Evolutionary conservation across 2,888 invertebrate species (phyloP), one percentile per base, ranked within the genome.

Genomic region (Hydroisotoma schaefferi): DNA sequence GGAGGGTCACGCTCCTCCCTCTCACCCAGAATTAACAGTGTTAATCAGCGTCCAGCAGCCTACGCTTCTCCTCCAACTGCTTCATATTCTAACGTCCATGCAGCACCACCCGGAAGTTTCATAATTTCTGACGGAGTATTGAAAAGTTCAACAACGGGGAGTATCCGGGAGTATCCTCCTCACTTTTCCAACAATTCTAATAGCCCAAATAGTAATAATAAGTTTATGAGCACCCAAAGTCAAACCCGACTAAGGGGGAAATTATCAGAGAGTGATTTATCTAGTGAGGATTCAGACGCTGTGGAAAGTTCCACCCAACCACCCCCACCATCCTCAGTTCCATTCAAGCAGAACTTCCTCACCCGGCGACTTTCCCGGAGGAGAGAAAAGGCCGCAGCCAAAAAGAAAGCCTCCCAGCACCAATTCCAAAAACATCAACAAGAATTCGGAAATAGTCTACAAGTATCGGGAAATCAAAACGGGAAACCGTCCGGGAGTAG

Each of bases 321-420:
- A 5, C 25, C 6, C 2, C 28, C 43, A 23, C 3, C n/a, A 4
- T 38, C 33, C 3, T 8, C 23, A 26, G 25, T 27, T 6, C 29
- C 52, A 23, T 65, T 63, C 47, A 68, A 65, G 23, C 68, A 70
- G 52, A 70, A 70, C 46, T 76, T 79, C 57, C 73, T 78, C 2
- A 75, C 76, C 47, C 73, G 78, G 52, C 57, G 73, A n/a, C 68
- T 73, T 8, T 73, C 73, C 38, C 68, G 72, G 64, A 69, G 79
- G 73, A 76, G 76, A 59, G 77, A 80, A 69, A 82, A 82, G 74
- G 83, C 65, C 15, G 65, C 63, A 23, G 57, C 59, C 4, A 64
- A 64, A 26, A 67, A 67, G 48, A 48, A 49, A 25, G 58, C 52
- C 2, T 15, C 29, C 5, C 40, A 52, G 10, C 61, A 59, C 51